Conservation (phyloP, 1,140 invertebrate genomes). For the Listronotus oregonensis region DNA sequence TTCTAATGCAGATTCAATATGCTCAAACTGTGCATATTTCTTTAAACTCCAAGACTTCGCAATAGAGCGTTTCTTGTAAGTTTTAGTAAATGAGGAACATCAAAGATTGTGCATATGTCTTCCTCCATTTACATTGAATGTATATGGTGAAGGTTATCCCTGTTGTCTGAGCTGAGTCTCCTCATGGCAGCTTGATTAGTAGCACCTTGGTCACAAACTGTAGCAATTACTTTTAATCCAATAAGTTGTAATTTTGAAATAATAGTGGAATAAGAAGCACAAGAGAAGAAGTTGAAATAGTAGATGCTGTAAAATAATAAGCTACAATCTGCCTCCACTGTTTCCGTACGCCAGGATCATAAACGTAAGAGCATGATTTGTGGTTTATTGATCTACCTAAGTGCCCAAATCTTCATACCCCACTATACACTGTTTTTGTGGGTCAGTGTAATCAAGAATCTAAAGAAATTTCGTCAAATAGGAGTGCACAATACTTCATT, state of each 20-base stretch:
- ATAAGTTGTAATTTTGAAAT: background rate
- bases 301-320: conserved; percentile 2
- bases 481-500: background rate
- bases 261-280: background rate
- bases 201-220: conserved; percentile 3
- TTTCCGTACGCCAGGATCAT: background rate
- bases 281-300: background rate
- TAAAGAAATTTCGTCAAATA: background rate
- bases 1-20: no score
- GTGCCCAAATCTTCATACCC: conserved; percentile 1
- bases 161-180: background rate
- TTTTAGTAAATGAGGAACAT: conserved; percentile 3
- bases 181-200: background rate
- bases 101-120: background rate
- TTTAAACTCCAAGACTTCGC: background rate
- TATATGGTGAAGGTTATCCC: background rate
- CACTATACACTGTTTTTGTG: background rate
- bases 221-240: background rate
- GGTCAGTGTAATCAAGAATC: background rate
- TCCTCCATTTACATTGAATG: background rate
- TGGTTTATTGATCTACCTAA: background rate
- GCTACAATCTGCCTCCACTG: background rate
- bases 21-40: background rate
- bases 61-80: background rate
- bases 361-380: conserved; percentile 1